Conservation (phyloP, 2,888 invertebrate genomes). For the Polietes domitor region DNA sequence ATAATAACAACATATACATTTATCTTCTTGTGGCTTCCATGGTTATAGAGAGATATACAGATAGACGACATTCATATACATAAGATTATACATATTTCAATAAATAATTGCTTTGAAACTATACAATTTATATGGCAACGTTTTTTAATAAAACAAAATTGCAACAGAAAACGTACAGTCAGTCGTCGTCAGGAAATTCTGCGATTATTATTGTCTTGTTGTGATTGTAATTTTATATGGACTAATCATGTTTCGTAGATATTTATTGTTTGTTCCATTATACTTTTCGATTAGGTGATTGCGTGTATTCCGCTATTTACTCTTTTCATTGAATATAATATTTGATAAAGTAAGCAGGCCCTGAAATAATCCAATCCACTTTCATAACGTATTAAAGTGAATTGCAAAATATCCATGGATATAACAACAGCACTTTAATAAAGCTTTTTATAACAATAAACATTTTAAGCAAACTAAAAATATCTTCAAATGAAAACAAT, state of each 20-base stretch:
- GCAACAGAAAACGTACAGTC: background rate
- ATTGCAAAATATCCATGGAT: too few relatives aligned
- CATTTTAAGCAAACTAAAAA: too few relatives aligned
- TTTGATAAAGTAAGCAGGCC: too few relatives aligned
- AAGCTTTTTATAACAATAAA: background rate
- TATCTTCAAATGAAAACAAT: background rate
- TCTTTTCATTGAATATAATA: too few relatives aligned
- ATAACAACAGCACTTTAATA: too few relatives aligned
- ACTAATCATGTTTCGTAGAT: background rate
- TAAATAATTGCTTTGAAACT: background rate
- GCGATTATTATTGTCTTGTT: conserved; percentile 22
- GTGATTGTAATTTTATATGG: background rate
- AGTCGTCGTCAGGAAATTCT: background rate
- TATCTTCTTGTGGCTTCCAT: background rate
- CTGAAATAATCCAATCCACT: too few relatives aligned
- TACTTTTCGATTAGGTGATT: too few relatives aligned
- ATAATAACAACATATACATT: background rate
- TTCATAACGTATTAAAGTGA: too few relatives aligned
- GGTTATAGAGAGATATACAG: too few relatives aligned
- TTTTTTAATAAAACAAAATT: background rate
- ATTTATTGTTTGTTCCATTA: background rate
- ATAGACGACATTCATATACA: too few relatives aligned
- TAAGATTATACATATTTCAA: too few relatives aligned
- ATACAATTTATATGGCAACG: background rate
- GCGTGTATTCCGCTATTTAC: too few relatives aligned